phyloP scores from a whole-genome alignment of 1,140 invertebrate species.

The Paramacrobiotus metropolitanus region DNA sequence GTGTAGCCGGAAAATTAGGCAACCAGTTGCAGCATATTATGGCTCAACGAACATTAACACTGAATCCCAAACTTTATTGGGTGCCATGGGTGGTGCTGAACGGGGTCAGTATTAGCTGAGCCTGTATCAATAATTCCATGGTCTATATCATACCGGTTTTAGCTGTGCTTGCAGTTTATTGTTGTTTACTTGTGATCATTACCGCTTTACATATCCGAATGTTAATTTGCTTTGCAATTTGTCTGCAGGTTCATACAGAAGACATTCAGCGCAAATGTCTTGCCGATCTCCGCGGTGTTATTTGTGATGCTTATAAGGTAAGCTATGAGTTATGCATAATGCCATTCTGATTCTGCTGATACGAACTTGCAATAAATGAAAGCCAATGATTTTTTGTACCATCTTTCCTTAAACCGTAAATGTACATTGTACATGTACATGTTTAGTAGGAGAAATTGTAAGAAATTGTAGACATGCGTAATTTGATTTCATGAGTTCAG shows the following conservation, averaged over 20 bases:
- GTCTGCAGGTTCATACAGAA: slow-evolving; percentile 3
- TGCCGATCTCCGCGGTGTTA: background rate
- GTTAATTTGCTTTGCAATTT: no score
- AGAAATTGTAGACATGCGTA: no score
- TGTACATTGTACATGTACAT: no score
- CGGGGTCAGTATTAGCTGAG: no score
- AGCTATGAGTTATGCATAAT: background rate
- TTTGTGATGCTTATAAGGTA: background rate
- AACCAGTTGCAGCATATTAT: slow-evolving; percentile 1
- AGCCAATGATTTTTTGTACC: background rate
- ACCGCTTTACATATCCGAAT: no score
- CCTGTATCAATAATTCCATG: no score
- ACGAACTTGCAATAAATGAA: background rate
- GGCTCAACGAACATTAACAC: background rate
- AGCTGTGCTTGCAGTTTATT: no score
- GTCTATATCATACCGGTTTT: no score
- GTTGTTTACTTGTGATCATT: no score
- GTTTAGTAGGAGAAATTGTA: no score
- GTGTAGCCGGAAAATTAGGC: background rate
- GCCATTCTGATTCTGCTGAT: background rate
- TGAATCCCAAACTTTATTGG: background rate
- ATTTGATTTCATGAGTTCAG: no score
- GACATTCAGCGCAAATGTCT: background rate
- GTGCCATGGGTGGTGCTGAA: background rate
- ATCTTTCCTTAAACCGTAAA: no score